These are phyloP conservation scores for Trinectes maculatus DNA, from an alignment of 2,113 vertebrate species.

Conservation along the genomic window DNA sequence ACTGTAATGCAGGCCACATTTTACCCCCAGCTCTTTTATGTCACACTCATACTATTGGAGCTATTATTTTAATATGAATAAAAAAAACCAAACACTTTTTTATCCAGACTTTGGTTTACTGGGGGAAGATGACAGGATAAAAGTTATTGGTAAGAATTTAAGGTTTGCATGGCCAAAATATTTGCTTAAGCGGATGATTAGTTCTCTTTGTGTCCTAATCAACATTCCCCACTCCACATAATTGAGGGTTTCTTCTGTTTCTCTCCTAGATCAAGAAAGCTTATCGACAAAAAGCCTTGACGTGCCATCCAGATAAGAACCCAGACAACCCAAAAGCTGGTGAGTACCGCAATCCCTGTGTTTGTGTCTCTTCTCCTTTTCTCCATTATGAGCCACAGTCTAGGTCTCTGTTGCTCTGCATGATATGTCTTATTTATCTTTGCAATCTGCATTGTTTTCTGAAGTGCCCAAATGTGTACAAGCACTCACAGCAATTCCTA, in stretches of 20 bases:
- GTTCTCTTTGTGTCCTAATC: constrained; percentile 27
- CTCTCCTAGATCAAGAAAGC: constrained; percentile 92
- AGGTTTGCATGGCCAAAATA: constrained; percentile 22
- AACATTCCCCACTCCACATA: constrained; percentile 24
- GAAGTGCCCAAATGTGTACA: constrained; percentile 19
- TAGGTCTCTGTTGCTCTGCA: too few species aligned
- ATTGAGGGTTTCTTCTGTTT: constrained; percentile 23
- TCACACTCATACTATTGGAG: constrained; percentile 23
- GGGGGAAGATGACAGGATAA: constrained; percentile 26
- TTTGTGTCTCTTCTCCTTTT: neutral
- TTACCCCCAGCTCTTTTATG: constrained; percentile 31
- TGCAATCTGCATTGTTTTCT: constrained; percentile 21
- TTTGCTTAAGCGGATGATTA: constrained; percentile 27
- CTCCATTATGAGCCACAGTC: constrained; percentile 1
- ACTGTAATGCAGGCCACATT: constrained; percentile 41
- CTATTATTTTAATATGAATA: constrained; percentile 34
- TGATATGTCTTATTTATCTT: neutral
- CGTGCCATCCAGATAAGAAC: constrained; percentile 97
- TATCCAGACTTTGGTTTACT: constrained; percentile 17
- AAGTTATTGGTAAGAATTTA: constrained; percentile 26
- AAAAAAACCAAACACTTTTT: constrained; percentile 34
- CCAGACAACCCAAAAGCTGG: constrained; percentile 95
- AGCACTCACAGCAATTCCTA: constrained; percentile 3
- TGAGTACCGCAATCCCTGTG: constrained; percentile 62
- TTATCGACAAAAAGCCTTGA: constrained; percentile 92